Evolutionary conservation across 2,888 invertebrate genomes (phyloP).

Genomic region (Anoplius nigerrimus): DNA sequence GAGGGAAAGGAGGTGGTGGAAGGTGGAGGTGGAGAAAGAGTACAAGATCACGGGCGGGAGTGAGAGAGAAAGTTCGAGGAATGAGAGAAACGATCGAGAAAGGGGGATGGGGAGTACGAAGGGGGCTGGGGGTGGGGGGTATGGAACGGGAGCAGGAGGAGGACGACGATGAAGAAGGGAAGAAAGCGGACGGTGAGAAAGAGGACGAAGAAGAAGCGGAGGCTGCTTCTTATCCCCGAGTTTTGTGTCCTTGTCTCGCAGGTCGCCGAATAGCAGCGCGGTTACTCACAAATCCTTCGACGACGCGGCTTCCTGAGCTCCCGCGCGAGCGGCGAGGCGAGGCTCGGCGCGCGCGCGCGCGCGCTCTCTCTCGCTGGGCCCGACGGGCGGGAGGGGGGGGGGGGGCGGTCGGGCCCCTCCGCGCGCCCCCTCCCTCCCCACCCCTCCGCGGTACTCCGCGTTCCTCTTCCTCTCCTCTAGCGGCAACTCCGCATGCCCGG

Average conservation of each 20-base stretch:
- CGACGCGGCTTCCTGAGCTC: slow-evolving; percentile 70
- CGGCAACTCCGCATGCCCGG: slow-evolving; percentile 18
- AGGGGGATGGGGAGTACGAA: slow-evolving; percentile 30
- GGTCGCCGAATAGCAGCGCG: slow-evolving; percentile 70
- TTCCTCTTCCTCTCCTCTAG: slow-evolving; percentile 44
- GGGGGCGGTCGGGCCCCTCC: too few relatives aligned
- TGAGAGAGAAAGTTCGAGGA: background rate
- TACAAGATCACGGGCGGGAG: background rate
- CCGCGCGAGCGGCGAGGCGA: slow-evolving; percentile 44
- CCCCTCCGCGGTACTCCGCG: slow-evolving; percentile 45
- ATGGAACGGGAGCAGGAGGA: slow-evolving; percentile 49
- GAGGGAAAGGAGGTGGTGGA: slow-evolving; percentile 5
- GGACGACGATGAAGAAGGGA: slow-evolving; percentile 27
- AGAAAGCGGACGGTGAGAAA: slow-evolving; percentile 35
- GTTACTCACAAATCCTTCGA: slow-evolving; percentile 72
- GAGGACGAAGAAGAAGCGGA: slow-evolving; percentile 56
- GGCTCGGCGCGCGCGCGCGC: slow-evolving; percentile 9
- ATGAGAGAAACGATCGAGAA: slow-evolving; percentile 3
- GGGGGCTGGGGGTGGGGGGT: slow-evolving; percentile 33
- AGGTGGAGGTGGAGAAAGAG: slow-evolving; percentile 2
- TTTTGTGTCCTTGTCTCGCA: slow-evolving; percentile 61
- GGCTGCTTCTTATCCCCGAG: slow-evolving; percentile 65
- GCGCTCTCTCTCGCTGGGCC: background rate
- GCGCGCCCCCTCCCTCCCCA: slow-evolving; percentile 44
- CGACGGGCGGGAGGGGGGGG: too few relatives aligned